phyloP scores from a whole-genome alignment of 2,113 vertebrate genomes.

The Gasterosteus nipponicus region DNA sequence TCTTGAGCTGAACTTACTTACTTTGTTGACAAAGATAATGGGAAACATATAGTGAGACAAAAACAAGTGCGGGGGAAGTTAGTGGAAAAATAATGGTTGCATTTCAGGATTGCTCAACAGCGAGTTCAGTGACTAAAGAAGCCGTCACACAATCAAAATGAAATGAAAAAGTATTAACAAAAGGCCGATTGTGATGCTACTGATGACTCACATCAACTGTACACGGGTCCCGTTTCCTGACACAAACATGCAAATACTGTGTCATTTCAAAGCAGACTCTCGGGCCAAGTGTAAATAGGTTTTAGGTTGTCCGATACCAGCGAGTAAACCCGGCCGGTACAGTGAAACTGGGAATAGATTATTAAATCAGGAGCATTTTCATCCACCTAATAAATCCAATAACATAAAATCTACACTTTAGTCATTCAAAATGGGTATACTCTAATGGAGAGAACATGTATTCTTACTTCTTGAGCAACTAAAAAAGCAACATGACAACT shows the following conservation, averaged over 20 bases:
- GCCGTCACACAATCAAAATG: background rate
- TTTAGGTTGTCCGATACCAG: background rate
- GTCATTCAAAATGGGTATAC: background rate
- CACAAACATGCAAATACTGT: background rate
- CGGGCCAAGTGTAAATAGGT: background rate
- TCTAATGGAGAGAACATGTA: background rate
- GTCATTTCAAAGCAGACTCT: background rate
- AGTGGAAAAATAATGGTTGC: constrained; percentile 2
- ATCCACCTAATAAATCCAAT: too few relatives aligned
- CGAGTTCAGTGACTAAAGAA: constrained; percentile 11
- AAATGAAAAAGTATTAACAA: background rate
- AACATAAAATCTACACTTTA: too few relatives aligned
- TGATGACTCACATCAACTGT: constrained; percentile 15
- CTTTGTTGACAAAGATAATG: background rate
- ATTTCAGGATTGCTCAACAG: background rate
- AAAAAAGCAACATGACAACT: background rate
- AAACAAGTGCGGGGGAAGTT: background rate
- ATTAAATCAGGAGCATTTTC: background rate
- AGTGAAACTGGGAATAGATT: too few relatives aligned
- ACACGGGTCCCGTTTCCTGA: too few relatives aligned
- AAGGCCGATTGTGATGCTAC: background rate
- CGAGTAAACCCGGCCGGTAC: too few relatives aligned
- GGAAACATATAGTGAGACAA: background rate
- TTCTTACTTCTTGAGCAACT: background rate
- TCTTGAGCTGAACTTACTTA: background rate